These are phyloP conservation scores for Stegana nigrithorax DNA, from an alignment of 2,888 invertebrate species.

Conservation along the genomic window DNA sequence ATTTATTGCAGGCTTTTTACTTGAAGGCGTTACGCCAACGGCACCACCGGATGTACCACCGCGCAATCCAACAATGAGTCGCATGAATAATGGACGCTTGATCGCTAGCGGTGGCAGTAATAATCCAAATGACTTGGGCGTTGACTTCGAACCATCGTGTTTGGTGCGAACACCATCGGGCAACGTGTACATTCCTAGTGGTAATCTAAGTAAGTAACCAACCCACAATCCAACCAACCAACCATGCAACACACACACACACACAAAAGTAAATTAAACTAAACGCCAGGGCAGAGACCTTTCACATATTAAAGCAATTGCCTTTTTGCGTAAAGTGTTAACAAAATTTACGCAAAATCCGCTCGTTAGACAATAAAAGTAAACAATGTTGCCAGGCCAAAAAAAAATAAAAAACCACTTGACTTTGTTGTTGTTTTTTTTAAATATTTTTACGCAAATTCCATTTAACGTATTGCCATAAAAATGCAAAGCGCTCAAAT, in stretches of 20 bases:
- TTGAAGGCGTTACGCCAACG: slow-evolving; percentile 79
- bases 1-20: slow-evolving; percentile 80
- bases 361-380: not conserved
- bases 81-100: slow-evolving; percentile 90
- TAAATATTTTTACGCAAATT: slow-evolving; percentile 42
- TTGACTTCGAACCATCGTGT: slow-evolving; percentile 90
- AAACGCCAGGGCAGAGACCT: slow-evolving; percentile 21
- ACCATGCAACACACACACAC: slow-evolving; percentile 6
- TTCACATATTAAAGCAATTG: no score
- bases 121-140: slow-evolving; percentile 79
- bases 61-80: slow-evolving; percentile 90
- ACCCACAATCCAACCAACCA: not conserved
- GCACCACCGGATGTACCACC: slow-evolving; percentile 91
- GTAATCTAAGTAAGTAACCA: slow-evolving; percentile 73
- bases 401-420: slow-evolving; percentile 40
- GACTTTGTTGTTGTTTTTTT: slow-evolving; percentile 36
- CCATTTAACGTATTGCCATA: slow-evolving; percentile 26
- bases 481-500: slow-evolving; percentile 49
- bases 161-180: slow-evolving; percentile 91
- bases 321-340: not conserved
- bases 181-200: slow-evolving; percentile 93
- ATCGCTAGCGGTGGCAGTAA: slow-evolving; percentile 73
- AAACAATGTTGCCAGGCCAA: no score
- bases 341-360: slow-evolving; percentile 17
- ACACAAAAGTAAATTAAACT: slow-evolving; percentile 10